These are phyloP conservation scores for Cinclus cinclus DNA, from an alignment of 2,113 vertebrate species.

Conservation along the genomic window DNA sequence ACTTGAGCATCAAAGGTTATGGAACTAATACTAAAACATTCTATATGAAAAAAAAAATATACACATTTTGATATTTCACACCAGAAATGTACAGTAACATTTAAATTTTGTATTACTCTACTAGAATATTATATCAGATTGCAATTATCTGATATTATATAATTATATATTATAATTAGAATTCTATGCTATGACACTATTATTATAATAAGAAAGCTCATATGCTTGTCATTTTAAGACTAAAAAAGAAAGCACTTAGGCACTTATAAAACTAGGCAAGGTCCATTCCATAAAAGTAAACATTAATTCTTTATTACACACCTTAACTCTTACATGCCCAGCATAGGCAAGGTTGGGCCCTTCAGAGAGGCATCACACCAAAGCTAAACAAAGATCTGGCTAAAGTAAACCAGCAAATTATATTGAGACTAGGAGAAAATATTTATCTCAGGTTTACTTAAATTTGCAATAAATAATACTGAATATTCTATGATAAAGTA, in stretches of 20 bases:
- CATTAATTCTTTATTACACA: not conserved
- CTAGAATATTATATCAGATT: not conserved
- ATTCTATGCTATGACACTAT: not conserved
- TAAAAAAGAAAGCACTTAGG: fast-evolving
- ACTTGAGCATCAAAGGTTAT: not conserved
- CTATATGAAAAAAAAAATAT: not conserved
- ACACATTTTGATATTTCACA: not conserved
- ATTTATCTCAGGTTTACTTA: not conserved
- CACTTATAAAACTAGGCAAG: not conserved
- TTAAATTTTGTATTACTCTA: not conserved
- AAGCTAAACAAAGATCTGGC: not conserved
- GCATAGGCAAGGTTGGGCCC: not conserved
- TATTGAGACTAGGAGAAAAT: not conserved
- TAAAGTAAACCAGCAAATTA: not conserved
- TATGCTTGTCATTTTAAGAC: not conserved
- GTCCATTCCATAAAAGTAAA: not conserved
- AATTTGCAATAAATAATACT: not conserved
- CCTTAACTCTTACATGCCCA: fast-evolving
- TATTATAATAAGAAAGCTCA: not conserved
- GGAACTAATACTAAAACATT: not conserved
- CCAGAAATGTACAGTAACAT: not conserved
- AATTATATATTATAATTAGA: not conserved
- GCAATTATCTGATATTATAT: not conserved
- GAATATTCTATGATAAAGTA: not conserved
- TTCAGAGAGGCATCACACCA: not conserved